A percentile compares a stretch with the other conserved stretches of the same genome.
These are phyloP conservation scores for Salpingus planirostris DNA, from an alignment of 2,888 invertebrate genomes.

Conservation along the genomic window DNA sequence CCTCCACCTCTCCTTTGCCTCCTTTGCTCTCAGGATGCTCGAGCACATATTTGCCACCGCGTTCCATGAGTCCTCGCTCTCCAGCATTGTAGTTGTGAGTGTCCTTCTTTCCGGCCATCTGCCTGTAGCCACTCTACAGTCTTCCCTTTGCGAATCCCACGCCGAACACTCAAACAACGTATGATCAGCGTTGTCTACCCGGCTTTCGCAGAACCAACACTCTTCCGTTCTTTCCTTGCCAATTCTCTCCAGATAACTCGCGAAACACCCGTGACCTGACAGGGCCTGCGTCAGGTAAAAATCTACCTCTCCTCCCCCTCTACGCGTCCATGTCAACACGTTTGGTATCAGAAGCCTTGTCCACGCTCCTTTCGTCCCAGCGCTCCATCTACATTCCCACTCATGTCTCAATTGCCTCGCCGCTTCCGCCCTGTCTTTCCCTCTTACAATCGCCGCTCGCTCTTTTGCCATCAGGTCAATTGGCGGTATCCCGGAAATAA, in stretches of 20 bases:
- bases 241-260: background rate
- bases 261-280: background rate
- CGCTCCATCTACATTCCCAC: background rate
- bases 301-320: background rate
- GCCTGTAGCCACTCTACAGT: too few species aligned
- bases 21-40: too few species aligned
- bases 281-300: background rate
- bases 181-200: background rate
- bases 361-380: background rate
- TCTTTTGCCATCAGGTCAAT: background rate
- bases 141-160: too few species aligned
- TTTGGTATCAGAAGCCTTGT: background rate
- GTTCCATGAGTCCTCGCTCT: too few species aligned
- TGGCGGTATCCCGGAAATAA: background rate
- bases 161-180: too few species aligned
- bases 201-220: background rate
- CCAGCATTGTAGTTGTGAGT: too few species aligned
- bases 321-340: background rate
- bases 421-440: background rate
- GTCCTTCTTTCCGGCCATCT: too few species aligned
- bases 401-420: background rate
- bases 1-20: too few species aligned
- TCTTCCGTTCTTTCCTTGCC: background rate
- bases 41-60: too few species aligned
- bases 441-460: background rate